Evolutionary conservation across 2,797 vertebrate species (phyloP), one percentile per base, ranked within the genome.

Genomic region (Bradypodion pumilum): DNA sequence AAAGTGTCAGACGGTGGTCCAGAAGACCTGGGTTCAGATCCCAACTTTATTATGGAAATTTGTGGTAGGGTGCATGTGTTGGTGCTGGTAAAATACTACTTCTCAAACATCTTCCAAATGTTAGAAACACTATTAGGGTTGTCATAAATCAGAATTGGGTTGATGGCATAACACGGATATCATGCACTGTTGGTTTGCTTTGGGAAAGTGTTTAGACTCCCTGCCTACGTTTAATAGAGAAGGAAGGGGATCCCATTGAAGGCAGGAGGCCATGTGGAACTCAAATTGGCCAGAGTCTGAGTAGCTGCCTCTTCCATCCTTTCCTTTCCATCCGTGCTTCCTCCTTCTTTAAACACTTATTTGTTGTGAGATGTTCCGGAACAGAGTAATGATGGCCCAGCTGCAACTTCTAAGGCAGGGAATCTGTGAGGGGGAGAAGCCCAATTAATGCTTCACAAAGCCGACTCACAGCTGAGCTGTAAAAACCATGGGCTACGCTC

Each of bases 311-410:
- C 78, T 56, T 7, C 62, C 65, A 2, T 19, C 56, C 0, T 7
- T 37, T 76, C 70, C 63, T 83, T 87, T 86, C 19, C 52, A 56
- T 56, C 52, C 52, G 74, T 72, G 87, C 90, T 85, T 87, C 89
- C 85, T 93, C 78, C 81, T 37, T 2, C 86, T 90, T 91, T 90
- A 91, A 92, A 84, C 4, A 21, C 1, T 3, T 0, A 78, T 87
- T 93, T 94, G 92, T 94, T 92, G 0, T 16, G 80, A 82, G 87
- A 74, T 88, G 83, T 83, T 85, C 89, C 0, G 90, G 93, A 80
- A 85, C 59, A 35, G 87, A 88, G 86, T 84, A 90, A 85, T 85
- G 91, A 93, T 93, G 91, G 80, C 88, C 85, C 93, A 95, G 94
- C 93, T 94, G 93, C 91, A 88, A 87, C 78, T 70, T 76, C 78